These are phyloP conservation scores for Squalus acanthias DNA, from an alignment of 2,797 vertebrate genomes.

Conservation along the genomic window DNA sequence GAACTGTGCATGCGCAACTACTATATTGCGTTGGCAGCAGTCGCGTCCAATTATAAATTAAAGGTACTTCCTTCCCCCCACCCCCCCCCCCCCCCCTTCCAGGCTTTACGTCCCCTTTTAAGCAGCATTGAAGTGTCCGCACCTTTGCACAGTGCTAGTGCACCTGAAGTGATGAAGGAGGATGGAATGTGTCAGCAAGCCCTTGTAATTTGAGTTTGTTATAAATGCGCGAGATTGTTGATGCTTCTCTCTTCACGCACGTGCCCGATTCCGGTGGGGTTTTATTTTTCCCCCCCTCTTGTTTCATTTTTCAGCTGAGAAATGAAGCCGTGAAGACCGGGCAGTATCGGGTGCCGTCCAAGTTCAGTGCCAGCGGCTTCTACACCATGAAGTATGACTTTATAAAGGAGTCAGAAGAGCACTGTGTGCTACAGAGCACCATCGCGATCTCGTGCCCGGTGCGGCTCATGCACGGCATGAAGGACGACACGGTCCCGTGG, in stretches of 20 bases:
- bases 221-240: background rate
- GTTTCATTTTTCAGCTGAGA: background rate
- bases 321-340: background rate
- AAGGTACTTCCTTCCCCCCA: background rate
- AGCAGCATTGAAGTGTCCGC: background rate
- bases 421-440: slow-evolving; percentile 7
- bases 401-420: slow-evolving; percentile 21
- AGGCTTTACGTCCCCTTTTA: background rate
- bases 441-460: slow-evolving; percentile 32
- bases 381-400: background rate
- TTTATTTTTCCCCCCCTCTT: background rate
- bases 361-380: background rate
- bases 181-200: background rate
- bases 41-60: background rate
- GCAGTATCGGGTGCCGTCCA: background rate
- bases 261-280: too few species aligned
- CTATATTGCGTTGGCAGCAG: too few species aligned
- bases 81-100: background rate
- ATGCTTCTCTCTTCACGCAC: background rate
- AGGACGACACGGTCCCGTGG: background rate
- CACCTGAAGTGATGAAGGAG: too few species aligned
- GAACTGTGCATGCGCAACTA: too few species aligned
- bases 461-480: slow-evolving; percentile 33
- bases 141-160: background rate
- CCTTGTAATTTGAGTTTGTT: background rate